A percentile compares a stretch with the other conserved stretches of the same genome.
These are phyloP conservation scores for Reticulitermes lucifugus DNA, from an alignment of 2,888 invertebrate species.

Conservation along the genomic window DNA sequence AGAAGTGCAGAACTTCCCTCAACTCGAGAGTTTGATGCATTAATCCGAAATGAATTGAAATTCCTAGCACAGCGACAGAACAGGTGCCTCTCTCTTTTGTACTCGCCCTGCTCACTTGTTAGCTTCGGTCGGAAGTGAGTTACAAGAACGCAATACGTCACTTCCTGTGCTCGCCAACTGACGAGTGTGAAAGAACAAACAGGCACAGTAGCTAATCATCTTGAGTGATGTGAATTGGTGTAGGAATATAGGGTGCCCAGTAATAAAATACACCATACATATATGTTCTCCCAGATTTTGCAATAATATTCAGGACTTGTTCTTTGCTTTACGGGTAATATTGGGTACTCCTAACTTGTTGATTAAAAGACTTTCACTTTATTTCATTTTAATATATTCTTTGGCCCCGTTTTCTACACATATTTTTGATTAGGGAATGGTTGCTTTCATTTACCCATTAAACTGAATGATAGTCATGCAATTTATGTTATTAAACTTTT, in stretches of 20 bases:
- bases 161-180: neutral
- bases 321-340: no score
- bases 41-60: constrained; percentile 9
- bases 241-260: neutral
- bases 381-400: no score
- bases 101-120: neutral
- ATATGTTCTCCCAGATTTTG: no score
- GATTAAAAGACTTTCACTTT: no score
- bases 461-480: no score
- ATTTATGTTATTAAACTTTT: no score
- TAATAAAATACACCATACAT: neutral
- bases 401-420: no score
- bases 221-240: constrained; percentile 16
- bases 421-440: no score
- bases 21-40: neutral
- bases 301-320: no score
- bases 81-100: neutral
- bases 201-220: neutral
- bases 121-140: neutral
- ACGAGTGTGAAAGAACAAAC: constrained; percentile 15
- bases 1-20: no score
- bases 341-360: no score
- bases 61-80: neutral
- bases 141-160: neutral
- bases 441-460: no score